Conservation (phyloP, 1,140 invertebrate genomes). For the Paralvinella palmiformis region DNA sequence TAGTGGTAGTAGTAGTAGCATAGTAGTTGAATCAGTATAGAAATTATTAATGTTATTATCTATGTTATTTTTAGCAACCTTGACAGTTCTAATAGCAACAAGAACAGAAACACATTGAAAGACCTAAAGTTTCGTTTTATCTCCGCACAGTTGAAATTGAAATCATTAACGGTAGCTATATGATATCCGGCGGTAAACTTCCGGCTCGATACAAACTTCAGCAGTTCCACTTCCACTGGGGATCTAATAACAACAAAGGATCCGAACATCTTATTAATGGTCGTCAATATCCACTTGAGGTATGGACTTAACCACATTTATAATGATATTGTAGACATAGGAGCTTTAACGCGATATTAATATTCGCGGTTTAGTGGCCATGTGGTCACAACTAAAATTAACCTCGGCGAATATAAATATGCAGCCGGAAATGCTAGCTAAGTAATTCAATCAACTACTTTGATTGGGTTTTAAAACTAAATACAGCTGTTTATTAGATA, state of each 20-base stretch:
- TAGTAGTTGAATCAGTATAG: background rate
- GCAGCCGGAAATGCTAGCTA: too few species aligned
- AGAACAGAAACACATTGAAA: background rate
- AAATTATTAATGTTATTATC: background rate
- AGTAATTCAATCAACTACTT: too few species aligned
- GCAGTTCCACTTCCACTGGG: conserved; percentile 48
- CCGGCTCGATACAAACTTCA: conserved; percentile 27
- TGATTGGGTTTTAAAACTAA: too few species aligned
- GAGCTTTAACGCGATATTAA: too few species aligned
- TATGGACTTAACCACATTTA: too few species aligned
- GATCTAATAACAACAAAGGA: conserved; percentile 24
- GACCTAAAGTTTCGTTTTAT: background rate
- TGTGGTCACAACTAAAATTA: too few species aligned
- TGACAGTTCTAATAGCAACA: background rate
- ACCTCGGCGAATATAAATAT: too few species aligned
- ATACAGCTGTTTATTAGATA: too few species aligned
- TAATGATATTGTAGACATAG: too few species aligned
- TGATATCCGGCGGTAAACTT: conserved; percentile 4
- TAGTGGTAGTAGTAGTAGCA: background rate
- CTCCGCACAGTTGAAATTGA: background rate
- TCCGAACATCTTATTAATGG: conserved; percentile 63
- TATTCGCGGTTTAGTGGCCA: too few species aligned
- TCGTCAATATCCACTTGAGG: conserved; percentile 61
- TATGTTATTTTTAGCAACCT: background rate
- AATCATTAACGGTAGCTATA: conserved; percentile 5